A percentile compares a stretch with the other conserved stretches of the same genome.
Evolutionary conservation across 2,797 vertebrate genomes (phyloP).

Genomic region (Micromesistius poutassou): DNA sequence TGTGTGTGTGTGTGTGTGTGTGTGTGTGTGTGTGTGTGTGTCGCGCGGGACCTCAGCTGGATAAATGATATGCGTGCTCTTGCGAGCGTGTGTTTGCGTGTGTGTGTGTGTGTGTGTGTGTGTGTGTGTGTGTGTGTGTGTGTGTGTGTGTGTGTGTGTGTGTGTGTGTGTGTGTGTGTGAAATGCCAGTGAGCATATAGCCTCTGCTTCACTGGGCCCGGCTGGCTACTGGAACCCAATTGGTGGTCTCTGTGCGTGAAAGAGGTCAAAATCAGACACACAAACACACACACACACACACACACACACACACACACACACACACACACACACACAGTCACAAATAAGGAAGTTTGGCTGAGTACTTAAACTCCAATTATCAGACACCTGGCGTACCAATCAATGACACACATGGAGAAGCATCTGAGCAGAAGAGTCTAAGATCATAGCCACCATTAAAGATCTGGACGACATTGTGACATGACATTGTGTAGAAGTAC

Average conservation of each 20-base stretch:
- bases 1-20: slow-evolving; percentile 21
- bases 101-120: slow-evolving; percentile 62
- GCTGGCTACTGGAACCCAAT: slow-evolving; percentile 74
- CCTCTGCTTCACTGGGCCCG: slow-evolving; percentile 84
- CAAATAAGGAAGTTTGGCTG: slow-evolving; percentile 65
- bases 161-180: slow-evolving; percentile 62
- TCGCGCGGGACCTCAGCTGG: slow-evolving; percentile 60
- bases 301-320: slow-evolving; percentile 13
- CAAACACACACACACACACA: slow-evolving; percentile 10
- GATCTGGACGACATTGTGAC: background rate
- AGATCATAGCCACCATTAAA: background rate
- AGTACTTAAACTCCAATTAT: slow-evolving; percentile 48
- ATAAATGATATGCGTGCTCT: slow-evolving; percentile 61
- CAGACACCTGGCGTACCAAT: slow-evolving; percentile 47
- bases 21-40: slow-evolving; percentile 36
- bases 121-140: slow-evolving; percentile 49
- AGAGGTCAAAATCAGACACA: slow-evolving; percentile 60
- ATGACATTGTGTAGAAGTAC: background rate
- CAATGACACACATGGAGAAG: background rate
- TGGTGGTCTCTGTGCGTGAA: slow-evolving; percentile 74
- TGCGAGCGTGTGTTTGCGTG: slow-evolving; percentile 65
- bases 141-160: slow-evolving; percentile 49
- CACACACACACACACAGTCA: slow-evolving; percentile 26
- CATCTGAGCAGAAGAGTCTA: background rate
- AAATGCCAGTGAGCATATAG: slow-evolving; percentile 97